phyloP scores from a whole-genome alignment of 2,113 vertebrate genomes.

The Neodontobutis hainanensis region DNA sequence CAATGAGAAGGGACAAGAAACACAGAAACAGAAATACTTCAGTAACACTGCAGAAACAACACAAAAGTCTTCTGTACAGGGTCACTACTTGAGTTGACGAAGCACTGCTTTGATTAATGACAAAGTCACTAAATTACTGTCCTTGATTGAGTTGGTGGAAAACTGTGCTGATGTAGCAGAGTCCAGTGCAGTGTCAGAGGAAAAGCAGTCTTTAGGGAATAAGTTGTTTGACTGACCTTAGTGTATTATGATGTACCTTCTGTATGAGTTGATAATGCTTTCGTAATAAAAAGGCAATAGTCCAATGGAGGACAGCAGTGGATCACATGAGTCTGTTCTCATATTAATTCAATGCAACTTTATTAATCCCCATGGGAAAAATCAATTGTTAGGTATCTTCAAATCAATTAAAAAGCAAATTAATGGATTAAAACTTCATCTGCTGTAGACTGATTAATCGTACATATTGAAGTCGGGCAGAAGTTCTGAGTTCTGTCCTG shows the following conservation, averaged over 20 bases:
- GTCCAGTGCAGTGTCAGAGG: slow-evolving; percentile 39
- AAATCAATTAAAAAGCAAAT: no score
- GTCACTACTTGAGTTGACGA: slow-evolving; percentile 15
- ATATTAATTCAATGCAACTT: no score
- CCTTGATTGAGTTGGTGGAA: slow-evolving; percentile 48
- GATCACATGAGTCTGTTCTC: not conserved
- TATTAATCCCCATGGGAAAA: no score
- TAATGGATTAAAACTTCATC: no score
- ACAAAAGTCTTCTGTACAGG: not conserved
- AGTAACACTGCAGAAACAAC: not conserved
- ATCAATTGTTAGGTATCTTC: no score
- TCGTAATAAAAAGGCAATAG: slow-evolving; percentile 8
- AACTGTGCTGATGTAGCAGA: slow-evolving; percentile 62
- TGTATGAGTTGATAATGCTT: not conserved
- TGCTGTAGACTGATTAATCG: no score
- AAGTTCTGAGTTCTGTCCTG: no score
- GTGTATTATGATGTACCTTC: not conserved
- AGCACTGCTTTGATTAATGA: slow-evolving; percentile 30
- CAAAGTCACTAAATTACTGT: slow-evolving; percentile 39
- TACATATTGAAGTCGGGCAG: no score
- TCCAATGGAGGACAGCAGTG: not conserved
- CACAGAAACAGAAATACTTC: not conserved
- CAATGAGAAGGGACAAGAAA: not conserved
- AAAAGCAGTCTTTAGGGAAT: slow-evolving; percentile 35
- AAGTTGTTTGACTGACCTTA: slow-evolving; percentile 29